Evolutionary conservation across 2,888 invertebrate species (phyloP).

Genomic region (Lepeophtheirus nordmannii): DNA sequence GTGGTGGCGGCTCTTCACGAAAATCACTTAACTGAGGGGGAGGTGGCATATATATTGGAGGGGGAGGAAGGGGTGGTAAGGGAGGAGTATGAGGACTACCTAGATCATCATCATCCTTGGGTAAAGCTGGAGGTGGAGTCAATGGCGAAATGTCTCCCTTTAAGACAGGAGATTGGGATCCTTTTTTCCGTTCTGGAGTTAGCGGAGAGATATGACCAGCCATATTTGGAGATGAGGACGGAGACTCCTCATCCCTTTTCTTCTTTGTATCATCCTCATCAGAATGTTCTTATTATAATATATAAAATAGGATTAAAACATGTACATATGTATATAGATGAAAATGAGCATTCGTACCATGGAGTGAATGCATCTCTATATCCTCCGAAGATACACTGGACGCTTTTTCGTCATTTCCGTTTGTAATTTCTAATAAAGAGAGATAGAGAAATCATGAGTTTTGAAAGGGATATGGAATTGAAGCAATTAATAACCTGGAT

Average conservation of each 20-base stretch:
- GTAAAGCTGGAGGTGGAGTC: conserved; percentile 18
- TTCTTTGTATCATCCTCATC: conserved; percentile 19
- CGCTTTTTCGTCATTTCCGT: conserved; percentile 7
- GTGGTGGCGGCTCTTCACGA: background rate
- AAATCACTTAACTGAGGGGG: background rate
- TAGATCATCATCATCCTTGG: conserved; percentile 1
- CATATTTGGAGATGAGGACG: conserved; percentile 1
- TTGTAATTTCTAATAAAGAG: too few species aligned
- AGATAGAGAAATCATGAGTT: background rate
- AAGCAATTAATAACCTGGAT: conserved; percentile 5
- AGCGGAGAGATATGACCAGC: conserved; percentile 19
- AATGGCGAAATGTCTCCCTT: conserved; percentile 21
- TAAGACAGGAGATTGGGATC: background rate
- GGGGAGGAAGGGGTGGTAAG: conserved; percentile 23
- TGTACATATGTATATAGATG: too few species aligned
- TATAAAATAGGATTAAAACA: too few species aligned
- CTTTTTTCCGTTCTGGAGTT: conserved; percentile 3
- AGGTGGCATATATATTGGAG: conserved; percentile 16
- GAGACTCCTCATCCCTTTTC: conserved; percentile 16
- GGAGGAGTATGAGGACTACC: conserved; percentile 24
- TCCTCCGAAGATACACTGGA: conserved; percentile 28
- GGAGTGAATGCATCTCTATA: conserved; percentile 21
- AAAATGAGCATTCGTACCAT: background rate
- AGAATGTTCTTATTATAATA: background rate
- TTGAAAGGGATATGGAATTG: conserved; percentile 15